These are phyloP conservation scores for Microcebus murinus DNA, from an alignment of 2,113 vertebrate species.

Conservation along the genomic window DNA sequence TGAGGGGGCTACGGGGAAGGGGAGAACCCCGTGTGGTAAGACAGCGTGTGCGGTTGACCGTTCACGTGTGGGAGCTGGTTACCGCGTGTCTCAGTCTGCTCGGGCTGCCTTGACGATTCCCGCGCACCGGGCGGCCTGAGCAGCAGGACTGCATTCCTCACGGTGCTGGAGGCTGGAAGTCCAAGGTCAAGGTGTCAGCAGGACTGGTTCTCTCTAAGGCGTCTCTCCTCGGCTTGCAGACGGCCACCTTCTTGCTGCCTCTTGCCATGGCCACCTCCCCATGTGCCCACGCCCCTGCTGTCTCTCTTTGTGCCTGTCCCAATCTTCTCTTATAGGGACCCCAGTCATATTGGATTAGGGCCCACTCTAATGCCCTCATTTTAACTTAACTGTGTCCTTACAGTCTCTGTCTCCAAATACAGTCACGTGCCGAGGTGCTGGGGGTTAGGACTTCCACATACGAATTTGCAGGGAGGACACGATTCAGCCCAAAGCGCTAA, in stretches of 20 bases:
- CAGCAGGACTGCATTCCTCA: too few species aligned
- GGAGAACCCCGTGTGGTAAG: not conserved
- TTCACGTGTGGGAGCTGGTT: not conserved
- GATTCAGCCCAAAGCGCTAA: not conserved
- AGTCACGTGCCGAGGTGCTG: not conserved
- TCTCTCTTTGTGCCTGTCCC: accelerated
- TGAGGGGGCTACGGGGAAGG: too few species aligned
- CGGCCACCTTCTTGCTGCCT: not conserved
- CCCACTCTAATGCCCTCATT: not conserved
- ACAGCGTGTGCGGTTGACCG: not conserved
- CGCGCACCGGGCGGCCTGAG: not conserved
- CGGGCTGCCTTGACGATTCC: not conserved
- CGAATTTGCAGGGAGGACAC: not conserved
- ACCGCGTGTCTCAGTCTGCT: not conserved
- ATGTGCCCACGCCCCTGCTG: not conserved
- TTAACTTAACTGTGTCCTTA: not conserved
- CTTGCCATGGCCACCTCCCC: not conserved
- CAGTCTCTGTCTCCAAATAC: not conserved
- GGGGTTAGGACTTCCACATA: not conserved
- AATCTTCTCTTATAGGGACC: not conserved
- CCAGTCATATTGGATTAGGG: not conserved
- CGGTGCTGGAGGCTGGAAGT: not conserved
- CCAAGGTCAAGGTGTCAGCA: not conserved
- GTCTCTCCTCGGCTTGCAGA: not conserved
- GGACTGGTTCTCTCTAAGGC: not conserved